Evolutionary conservation across 64 coral and sea anemone genomes (phyloP).

Genomic region (Astreopora myriophthalma): DNA sequence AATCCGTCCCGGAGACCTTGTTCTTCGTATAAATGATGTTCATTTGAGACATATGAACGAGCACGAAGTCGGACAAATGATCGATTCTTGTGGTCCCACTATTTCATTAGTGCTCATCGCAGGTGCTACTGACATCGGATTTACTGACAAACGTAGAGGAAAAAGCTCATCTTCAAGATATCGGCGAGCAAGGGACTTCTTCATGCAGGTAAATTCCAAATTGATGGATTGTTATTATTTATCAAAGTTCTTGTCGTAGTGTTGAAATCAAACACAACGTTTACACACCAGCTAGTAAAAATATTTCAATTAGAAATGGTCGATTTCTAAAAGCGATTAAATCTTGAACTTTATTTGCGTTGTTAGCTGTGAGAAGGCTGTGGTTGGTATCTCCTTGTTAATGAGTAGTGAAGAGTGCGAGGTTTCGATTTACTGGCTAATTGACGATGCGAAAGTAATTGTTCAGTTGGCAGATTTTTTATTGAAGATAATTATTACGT

Average conservation of each 20-base stretch:
- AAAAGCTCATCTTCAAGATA: conserved; percentile 78
- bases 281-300: not conserved
- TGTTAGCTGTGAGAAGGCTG: not conserved
- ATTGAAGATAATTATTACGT: not conserved
- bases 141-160: conserved; percentile 58
- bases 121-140: conserved; percentile 81
- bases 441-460: not conserved
- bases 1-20: conserved; percentile 83
- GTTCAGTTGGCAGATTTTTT: not conserved
- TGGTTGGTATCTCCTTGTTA: not conserved
- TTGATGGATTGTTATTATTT: conserved; percentile 13
- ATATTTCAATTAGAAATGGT: not conserved
- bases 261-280: conserved; percentile 12
- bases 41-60: conserved; percentile 83
- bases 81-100: conserved; percentile 82
- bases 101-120: conserved; percentile 89
- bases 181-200: conserved; percentile 87
- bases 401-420: not conserved
- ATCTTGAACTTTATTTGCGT: not conserved
- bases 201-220: conserved; percentile 73
- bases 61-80: conserved; percentile 81
- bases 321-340: conserved; percentile 2
- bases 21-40: conserved; percentile 88
- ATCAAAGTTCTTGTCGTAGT: conserved; percentile 16
- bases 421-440: not conserved